phyloP scores from a whole-genome alignment of 2,888 invertebrate genomes.

The Drosophila percnosoma region DNA sequence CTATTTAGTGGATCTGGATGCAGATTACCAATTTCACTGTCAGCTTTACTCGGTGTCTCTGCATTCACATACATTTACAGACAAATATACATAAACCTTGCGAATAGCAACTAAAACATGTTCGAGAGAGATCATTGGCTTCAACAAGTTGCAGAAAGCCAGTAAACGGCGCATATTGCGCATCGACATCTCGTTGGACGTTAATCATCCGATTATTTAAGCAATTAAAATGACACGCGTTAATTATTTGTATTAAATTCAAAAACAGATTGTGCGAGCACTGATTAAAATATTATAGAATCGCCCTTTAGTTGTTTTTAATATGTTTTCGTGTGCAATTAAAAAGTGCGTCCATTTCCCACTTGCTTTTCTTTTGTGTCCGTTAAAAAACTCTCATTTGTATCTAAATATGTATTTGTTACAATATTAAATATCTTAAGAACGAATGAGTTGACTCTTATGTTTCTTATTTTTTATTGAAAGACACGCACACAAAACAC shows the following conservation, averaged over 20 bases:
- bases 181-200: background rate
- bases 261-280: background rate
- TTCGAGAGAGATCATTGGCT: background rate
- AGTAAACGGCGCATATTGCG: background rate
- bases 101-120: background rate
- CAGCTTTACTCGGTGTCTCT: background rate
- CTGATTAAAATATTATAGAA: background rate
- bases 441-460: background rate
- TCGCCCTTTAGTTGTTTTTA: background rate
- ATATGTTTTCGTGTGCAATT: background rate
- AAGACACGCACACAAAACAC: background rate
- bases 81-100: background rate
- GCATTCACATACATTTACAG: background rate
- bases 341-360: background rate
- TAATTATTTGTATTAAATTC: background rate
- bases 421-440: background rate
- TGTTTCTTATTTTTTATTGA: background rate
- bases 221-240: background rate
- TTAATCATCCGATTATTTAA: background rate
- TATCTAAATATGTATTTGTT: no score
- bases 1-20: background rate
- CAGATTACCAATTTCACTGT: background rate
- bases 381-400: background rate
- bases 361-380: background rate
- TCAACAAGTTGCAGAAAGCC: background rate